A percentile compares a stretch with the other conserved stretches of the same genome.
Evolutionary conservation across 2,888 invertebrate species (phyloP).

Genomic region (Drosophila lutescens): DNA sequence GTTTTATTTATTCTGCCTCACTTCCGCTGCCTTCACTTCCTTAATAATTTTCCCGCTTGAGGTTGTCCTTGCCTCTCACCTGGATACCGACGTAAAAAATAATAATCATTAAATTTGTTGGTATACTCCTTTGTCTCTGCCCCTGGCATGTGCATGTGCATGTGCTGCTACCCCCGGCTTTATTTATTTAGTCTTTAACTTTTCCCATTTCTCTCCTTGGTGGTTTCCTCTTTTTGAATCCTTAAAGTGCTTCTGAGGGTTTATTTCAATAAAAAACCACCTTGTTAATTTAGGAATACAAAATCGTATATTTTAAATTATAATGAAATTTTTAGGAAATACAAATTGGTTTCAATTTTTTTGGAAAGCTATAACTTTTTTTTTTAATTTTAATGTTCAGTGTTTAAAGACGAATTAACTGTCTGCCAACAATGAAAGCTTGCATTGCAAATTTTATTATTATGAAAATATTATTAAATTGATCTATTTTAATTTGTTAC

Average conservation of each 20-base stretch:
- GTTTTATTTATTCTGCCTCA: not conserved
- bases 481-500: too few relatives aligned
- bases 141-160: slow-evolving; percentile 21
- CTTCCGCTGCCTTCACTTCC: not conserved
- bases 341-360: too few relatives aligned
- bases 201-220: not conserved
- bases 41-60: not conserved
- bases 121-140: slow-evolving; percentile 73
- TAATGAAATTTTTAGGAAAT: too few relatives aligned
- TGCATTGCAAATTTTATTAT: not conserved
- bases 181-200: not conserved
- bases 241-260: not conserved
- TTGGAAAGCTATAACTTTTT: too few relatives aligned
- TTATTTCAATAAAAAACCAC: too few relatives aligned
- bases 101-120: slow-evolving; percentile 81
- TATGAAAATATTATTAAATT: not conserved
- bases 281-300: too few relatives aligned
- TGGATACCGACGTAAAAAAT: slow-evolving; percentile 56
- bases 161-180: not conserved
- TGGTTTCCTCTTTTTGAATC: slow-evolving; percentile 7
- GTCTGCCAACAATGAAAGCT: too few relatives aligned
- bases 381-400: too few relatives aligned
- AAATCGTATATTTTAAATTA: too few relatives aligned
- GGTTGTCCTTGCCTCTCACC: slow-evolving; percentile 58
- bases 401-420: too few relatives aligned